Evolutionary conservation across 2,888 invertebrate species (phyloP).

Genomic region (Drosophila ezoana): DNA sequence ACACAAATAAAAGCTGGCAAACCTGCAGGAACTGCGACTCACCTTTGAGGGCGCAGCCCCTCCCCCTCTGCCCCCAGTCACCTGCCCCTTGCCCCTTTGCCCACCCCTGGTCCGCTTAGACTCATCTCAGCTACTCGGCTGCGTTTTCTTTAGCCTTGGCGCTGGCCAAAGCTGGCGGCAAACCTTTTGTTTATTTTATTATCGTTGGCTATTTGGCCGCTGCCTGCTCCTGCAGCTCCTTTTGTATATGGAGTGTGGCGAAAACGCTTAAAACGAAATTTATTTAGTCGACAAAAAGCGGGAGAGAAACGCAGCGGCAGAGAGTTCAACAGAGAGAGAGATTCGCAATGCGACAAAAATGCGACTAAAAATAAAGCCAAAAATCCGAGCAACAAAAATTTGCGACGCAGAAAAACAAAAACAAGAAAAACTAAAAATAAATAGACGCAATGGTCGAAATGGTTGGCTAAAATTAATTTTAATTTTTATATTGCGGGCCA

Average conservation of each 20-base stretch:
- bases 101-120: conserved; percentile 8
- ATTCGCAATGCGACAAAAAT: conserved; percentile 81
- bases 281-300: conserved; percentile 76
- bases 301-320: not conserved
- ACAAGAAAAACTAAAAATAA: conserved; percentile 56
- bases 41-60: conserved; percentile 49
- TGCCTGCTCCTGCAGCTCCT: conserved; percentile 55
- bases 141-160: conserved; percentile 54
- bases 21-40: conserved; percentile 72
- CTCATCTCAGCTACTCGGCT: conserved; percentile 52
- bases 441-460: conserved; percentile 49
- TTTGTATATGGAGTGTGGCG: conserved; percentile 82
- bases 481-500: conserved; percentile 56
- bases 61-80: conserved; percentile 13
- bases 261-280: conserved; percentile 81
- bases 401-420: conserved; percentile 43
- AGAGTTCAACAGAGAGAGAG: conserved; percentile 18
- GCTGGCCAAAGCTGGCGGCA: conserved; percentile 63
- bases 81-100: conserved; percentile 5
- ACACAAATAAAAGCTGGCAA: conserved; percentile 76
- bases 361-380: conserved; percentile 71
- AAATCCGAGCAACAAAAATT: conserved; percentile 32
- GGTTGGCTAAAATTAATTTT: conserved; percentile 63
- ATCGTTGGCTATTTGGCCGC: conserved; percentile 74
- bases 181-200: conserved; percentile 79